Percentiles rank a stretch among this genome's conserved stretches.
Evolutionary conservation across 2,113 vertebrate genomes (phyloP).

Genomic region (Rhodinocichla rosea): DNA sequence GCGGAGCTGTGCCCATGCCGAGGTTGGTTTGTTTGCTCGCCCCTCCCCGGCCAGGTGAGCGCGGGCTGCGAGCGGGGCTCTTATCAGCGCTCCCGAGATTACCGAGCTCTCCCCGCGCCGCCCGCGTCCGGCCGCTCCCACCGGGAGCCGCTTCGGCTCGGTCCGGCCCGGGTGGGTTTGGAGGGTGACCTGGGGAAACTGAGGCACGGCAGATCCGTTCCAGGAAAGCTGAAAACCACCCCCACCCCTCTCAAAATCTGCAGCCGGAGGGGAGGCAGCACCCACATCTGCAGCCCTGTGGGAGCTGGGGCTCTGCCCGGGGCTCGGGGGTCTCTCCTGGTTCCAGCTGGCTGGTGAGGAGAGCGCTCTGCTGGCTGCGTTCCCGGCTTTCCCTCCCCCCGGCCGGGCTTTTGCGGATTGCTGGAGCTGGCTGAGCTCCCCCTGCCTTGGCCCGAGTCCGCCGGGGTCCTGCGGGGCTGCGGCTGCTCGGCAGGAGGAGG

Average conservation of each 20-base stretch:
- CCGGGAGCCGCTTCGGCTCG: no score
- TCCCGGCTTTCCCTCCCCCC: neutral
- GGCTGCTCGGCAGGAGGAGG: neutral
- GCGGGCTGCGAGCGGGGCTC: neutral
- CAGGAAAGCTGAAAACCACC: fast-evolving
- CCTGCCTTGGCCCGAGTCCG: neutral
- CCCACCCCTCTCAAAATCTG: fast-evolving
- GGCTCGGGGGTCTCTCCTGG: neutral
- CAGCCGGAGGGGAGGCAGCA: neutral
- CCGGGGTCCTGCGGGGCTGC: neutral
- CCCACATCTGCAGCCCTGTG: neutral
- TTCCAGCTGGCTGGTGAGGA: neutral
- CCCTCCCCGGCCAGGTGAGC: neutral
- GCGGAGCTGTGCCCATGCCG: neutral
- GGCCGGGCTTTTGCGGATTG: neutral
- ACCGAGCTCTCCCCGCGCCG: neutral
- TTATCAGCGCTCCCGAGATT: neutral
- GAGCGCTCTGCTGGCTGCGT: neutral
- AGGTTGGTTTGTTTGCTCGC: conserved; percentile 17
- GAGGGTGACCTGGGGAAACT: neutral
- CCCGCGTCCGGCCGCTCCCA: neutral
- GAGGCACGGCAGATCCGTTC: neutral
- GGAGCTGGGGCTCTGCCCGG: neutral
- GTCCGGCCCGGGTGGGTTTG: fast-evolving
- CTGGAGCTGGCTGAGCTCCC: neutral